A percentile compares a stretch with the other conserved stretches of the same genome.
Conservation (phyloP, 2,113 vertebrate genomes). For the Verasper variegatus region DNA sequence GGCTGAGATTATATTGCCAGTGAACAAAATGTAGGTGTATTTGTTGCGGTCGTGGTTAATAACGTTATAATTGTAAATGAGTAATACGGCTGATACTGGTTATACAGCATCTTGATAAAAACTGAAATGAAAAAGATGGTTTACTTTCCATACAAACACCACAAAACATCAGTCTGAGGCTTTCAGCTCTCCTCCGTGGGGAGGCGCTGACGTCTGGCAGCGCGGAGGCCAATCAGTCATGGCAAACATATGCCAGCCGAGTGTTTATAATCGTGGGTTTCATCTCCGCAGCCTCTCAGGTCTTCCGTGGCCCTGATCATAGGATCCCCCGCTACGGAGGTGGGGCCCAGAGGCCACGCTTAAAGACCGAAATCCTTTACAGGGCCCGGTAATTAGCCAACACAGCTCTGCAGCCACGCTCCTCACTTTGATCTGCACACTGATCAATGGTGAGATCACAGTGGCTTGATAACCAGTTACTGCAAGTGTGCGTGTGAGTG, state of each 20-base stretch:
- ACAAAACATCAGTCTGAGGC: too few relatives aligned
- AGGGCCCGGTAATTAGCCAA: slow-evolving; percentile 64
- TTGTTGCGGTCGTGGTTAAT: too few relatives aligned
- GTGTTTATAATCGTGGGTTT: background rate
- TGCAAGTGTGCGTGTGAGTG: slow-evolving; percentile 15
- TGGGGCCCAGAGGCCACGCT: slow-evolving; percentile 56
- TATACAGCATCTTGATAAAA: too few relatives aligned
- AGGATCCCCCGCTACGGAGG: slow-evolving; percentile 52
- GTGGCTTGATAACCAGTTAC: slow-evolving; percentile 49
- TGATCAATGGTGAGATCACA: slow-evolving; percentile 72
- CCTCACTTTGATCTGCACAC: slow-evolving; percentile 63
- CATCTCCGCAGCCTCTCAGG: background rate
- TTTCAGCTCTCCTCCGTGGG: slow-evolving; percentile 49
- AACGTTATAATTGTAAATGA: too few relatives aligned
- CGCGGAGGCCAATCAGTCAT: background rate
- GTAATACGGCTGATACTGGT: too few relatives aligned
- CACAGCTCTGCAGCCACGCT: slow-evolving; percentile 50
- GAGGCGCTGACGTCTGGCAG: slow-evolving; percentile 48
- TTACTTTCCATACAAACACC: too few relatives aligned
- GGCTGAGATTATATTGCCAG: too few relatives aligned
- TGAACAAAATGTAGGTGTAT: too few relatives aligned
- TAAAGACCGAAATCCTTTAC: slow-evolving; percentile 70
- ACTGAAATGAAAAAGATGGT: too few relatives aligned
- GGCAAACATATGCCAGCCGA: background rate
- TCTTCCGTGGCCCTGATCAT: slow-evolving; percentile 54